Evolutionary conservation across 2,113 vertebrate genomes (phyloP), one percentile per base, ranked within the genome.

Genomic region (Pituophis catenifer): DNA sequence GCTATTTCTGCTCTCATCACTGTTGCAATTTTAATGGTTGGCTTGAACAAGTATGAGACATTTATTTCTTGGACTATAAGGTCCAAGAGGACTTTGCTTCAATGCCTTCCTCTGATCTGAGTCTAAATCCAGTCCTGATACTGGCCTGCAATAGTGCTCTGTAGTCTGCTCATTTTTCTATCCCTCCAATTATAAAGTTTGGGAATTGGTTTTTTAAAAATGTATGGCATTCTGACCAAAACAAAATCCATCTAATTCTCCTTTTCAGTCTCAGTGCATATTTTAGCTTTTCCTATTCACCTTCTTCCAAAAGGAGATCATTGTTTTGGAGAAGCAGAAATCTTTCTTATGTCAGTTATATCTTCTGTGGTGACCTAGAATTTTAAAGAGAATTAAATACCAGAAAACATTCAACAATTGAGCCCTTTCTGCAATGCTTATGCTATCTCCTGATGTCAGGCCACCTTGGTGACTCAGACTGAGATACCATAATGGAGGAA

Each of bases 401-500:
- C 92, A 94, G 93, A 70, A 81, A 50, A 55, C 87, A 94, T 54
- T 93, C 94, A 93, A 91, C 91, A 95, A 93, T 91, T 94, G 92
- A 33, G 7, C 12, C 8, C 6, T 59, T 92, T 92, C 92, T 94
- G 94, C 86, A 96, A 95, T 92, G 91, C 94, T 96, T 96, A 94
- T 95, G 94, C 93, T 96, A 92, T 89, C 90, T 55, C 54, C 92
- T 96, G 95, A 94, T 94, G 96, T 95, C 95, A 97, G 96, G 87
- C 95, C 96, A 93, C 95, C 96, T 97, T 93, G 95, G 91, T 97
- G 96, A 97, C 96, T 96, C 93, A 97, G 96, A 91, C 0, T 0
- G 88, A 95, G 93, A 96, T 96, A 95, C 95, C 94, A 97, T 94
- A 94, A 88, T 81, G 91, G 91, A 95, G 33, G 52, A 87, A 94